phyloP scores from a whole-genome alignment of 2,113 vertebrate genomes.

The Ammodytes dubius region DNA sequence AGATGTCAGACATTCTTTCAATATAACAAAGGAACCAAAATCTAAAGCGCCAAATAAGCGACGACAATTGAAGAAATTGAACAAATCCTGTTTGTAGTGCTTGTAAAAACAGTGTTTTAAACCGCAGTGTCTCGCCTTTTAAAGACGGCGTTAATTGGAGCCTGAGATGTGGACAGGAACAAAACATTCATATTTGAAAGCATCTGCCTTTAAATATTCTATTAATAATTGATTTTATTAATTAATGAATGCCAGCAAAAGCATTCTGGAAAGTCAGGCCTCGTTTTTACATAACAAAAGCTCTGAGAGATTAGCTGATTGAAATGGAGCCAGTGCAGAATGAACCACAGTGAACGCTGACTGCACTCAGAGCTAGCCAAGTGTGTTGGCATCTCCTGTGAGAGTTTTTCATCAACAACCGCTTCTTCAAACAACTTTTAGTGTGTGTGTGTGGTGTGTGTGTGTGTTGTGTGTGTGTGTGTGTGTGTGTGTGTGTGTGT shows the following conservation, averaged over 20 bases:
- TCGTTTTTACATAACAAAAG: constrained; percentile 11
- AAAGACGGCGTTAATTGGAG: background rate
- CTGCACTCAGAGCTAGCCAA: constrained; percentile 28
- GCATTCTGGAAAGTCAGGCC: background rate
- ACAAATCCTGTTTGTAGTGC: background rate
- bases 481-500: no score
- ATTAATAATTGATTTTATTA: background rate
- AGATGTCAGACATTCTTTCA: background rate
- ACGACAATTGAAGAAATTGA: background rate
- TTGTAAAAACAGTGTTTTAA: no score
- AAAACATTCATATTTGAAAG: constrained; percentile 13
- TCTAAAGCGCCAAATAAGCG: background rate
- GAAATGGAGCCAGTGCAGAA: constrained; percentile 41
- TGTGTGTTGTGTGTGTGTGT: no score
- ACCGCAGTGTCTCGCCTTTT: background rate
- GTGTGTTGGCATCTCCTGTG: constrained; percentile 22
- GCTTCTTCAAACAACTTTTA: constrained; percentile 54
- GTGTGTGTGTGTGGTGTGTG: background rate
- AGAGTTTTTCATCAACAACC: constrained; percentile 54
- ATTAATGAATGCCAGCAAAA: background rate
- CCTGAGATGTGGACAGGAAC: constrained; percentile 14
- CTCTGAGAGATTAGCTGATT: constrained; percentile 29
- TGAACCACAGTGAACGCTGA: constrained; percentile 32
- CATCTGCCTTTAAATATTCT: constrained; percentile 20
- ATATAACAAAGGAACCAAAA: background rate